Percentiles rank a stretch among this genome's conserved stretches.
These are phyloP conservation scores for Halocynthia aurantium DNA, from an alignment of 23 tunicate genomes.

Conservation along the genomic window DNA sequence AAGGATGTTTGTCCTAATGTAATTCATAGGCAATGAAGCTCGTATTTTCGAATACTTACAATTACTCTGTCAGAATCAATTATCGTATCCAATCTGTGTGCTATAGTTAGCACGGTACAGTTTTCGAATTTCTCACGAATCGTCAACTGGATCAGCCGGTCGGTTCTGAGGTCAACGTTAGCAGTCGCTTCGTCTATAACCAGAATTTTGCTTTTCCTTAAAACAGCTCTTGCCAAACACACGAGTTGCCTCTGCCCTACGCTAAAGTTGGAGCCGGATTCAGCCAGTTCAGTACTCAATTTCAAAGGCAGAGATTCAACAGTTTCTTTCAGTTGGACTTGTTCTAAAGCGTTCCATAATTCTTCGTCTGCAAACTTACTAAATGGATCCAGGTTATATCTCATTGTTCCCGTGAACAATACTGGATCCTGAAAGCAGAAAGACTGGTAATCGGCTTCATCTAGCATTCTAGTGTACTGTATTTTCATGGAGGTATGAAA, in stretches of 20 bases:
- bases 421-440: slow-evolving; percentile 48
- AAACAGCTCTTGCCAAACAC: slow-evolving; percentile 66
- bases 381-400: slow-evolving; percentile 68
- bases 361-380: slow-evolving; percentile 48
- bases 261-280: slow-evolving; percentile 80
- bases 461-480: too few relatives aligned
- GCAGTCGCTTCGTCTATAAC: slow-evolving; percentile 87
- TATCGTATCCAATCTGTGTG: slow-evolving; percentile 86
- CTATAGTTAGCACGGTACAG: slow-evolving; percentile 88
- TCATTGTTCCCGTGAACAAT: slow-evolving; percentile 66
- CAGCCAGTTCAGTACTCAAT: slow-evolving; percentile 46
- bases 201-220: slow-evolving; percentile 57
- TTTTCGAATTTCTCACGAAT: slow-evolving; percentile 54
- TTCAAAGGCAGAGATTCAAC: slow-evolving; percentile 47
- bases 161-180: slow-evolving; percentile 60
- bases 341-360: slow-evolving; percentile 59
- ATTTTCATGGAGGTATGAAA: too few relatives aligned
- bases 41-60: slow-evolving; percentile 26
- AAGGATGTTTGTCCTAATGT: too few relatives aligned
- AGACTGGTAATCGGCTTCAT: too few relatives aligned
- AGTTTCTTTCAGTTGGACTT: slow-evolving; percentile 60
- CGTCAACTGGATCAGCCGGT: slow-evolving; percentile 73
- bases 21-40: too few relatives aligned
- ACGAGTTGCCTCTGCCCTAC: slow-evolving; percentile 90
- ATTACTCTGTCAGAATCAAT: slow-evolving; percentile 80